Percentiles rank a stretch among this genome's conserved stretches.
Evolutionary conservation across 2,888 invertebrate species (phyloP).

Genomic region (Synanthedon andrenaeformis): DNA sequence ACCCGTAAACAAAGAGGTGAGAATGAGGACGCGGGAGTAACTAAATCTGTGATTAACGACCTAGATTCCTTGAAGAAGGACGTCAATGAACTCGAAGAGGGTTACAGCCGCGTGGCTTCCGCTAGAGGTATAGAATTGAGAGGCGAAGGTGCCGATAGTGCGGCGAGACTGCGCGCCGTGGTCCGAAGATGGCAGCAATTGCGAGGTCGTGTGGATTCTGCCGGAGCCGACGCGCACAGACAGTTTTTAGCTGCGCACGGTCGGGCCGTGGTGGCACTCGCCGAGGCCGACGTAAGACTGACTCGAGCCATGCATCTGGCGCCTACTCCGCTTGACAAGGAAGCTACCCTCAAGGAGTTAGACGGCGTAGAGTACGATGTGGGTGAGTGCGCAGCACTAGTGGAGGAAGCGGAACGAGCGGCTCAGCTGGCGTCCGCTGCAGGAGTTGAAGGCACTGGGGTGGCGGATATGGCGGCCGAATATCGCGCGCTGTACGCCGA

Average conservation of each 20-base stretch:
- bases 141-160: slow-evolving; percentile 75
- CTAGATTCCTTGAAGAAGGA: slow-evolving; percentile 73
- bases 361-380: slow-evolving; percentile 51
- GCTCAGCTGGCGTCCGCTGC: slow-evolving; percentile 25
- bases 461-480: slow-evolving; percentile 46
- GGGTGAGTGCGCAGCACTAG: slow-evolving; percentile 42
- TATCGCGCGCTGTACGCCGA: slow-evolving; percentile 49
- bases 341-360: slow-evolving; percentile 51
- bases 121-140: slow-evolving; percentile 74
- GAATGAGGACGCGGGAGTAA: slow-evolving; percentile 65
- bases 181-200: slow-evolving; percentile 77
- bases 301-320: slow-evolving; percentile 77
- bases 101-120: slow-evolving; percentile 76
- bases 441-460: slow-evolving; percentile 17
- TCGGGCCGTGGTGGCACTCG: slow-evolving; percentile 76
- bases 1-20: slow-evolving; percentile 53
- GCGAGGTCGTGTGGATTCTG: slow-evolving; percentile 68
- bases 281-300: slow-evolving; percentile 78
- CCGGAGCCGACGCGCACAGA: slow-evolving; percentile 72
- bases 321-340: slow-evolving; percentile 51
- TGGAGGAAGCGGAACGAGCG: slow-evolving; percentile 47
- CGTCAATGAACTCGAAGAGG: slow-evolving; percentile 75
- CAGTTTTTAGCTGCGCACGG: slow-evolving; percentile 80
- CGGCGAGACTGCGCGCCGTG: slow-evolving; percentile 72
- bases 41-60: slow-evolving; percentile 67